Evolutionary conservation across 2,888 invertebrate genomes (phyloP).

Genomic region (Chydorus sphaericus): DNA sequence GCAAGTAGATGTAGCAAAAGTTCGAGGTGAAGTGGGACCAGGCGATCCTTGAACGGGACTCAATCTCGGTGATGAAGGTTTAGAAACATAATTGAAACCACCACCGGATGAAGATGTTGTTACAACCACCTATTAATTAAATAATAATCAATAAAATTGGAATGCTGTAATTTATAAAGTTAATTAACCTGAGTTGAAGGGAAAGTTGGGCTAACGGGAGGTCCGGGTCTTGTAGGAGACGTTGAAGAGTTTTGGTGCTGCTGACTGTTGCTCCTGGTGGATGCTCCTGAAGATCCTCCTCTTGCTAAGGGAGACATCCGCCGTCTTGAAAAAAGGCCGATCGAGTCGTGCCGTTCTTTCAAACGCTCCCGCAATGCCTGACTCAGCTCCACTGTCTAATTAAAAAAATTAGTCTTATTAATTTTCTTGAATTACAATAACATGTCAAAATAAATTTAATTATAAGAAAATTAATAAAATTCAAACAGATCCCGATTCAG

Average conservation of each 20-base stretch:
- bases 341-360: conserved; percentile 9
- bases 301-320: conserved; percentile 3
- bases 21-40: conserved; percentile 9
- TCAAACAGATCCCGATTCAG: too few species aligned
- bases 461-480: neutral
- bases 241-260: neutral
- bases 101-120: neutral
- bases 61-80: conserved; percentile 19
- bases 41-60: conserved; percentile 20
- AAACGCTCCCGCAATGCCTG: conserved; percentile 5
- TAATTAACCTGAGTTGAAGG: too few species aligned
- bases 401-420: neutral
- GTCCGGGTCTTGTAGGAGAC: neutral
- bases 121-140: neutral
- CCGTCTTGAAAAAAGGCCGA: conserved; percentile 8
- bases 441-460: neutral
- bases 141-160: too few species aligned
- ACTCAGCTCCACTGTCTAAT: conserved; percentile 5
- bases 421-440: neutral
- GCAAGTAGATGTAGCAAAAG: neutral
- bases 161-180: too few species aligned
- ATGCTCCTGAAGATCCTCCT: too few species aligned
- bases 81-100: neutral
- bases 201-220: conserved; percentile 1
- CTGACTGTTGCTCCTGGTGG: too few species aligned